phyloP scores from a whole-genome alignment of 2,888 invertebrate genomes.

The Baronia brevicornis region DNA sequence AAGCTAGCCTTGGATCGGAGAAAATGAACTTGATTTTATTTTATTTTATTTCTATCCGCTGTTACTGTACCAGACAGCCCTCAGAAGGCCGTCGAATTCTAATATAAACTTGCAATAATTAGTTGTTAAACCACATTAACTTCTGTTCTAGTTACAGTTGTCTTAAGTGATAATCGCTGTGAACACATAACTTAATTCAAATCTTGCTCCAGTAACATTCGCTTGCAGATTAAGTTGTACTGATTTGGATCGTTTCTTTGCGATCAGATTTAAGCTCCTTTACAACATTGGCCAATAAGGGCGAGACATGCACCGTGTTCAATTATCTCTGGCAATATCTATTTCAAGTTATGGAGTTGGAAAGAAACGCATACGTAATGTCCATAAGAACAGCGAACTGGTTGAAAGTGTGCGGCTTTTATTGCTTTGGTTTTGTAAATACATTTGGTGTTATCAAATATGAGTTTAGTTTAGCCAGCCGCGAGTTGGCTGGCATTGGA shows the following conservation, averaged over 20 bases:
- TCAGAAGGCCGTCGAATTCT: no score
- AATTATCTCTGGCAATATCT: slow-evolving; percentile 14
- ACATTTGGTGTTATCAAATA: no score
- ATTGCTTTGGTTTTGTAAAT: no score
- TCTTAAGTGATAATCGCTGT: slow-evolving; percentile 17
- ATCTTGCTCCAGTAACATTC: slow-evolving; percentile 29
- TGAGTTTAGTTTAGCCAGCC: no score
- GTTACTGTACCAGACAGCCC: no score
- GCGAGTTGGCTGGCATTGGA: no score
- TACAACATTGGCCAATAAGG: slow-evolving; percentile 9
- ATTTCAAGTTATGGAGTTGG: slow-evolving; percentile 9
- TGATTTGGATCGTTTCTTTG: slow-evolving; percentile 40
- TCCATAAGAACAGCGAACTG: no score
- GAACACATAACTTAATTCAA: slow-evolving; percentile 22
- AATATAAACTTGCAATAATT: no score
- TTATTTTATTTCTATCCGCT: no score
- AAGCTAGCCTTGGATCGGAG: no score
- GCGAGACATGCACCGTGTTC: slow-evolving; percentile 10
- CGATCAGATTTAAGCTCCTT: slow-evolving; percentile 28
- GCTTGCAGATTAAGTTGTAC: slow-evolving; percentile 50
- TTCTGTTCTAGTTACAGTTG: background rate
- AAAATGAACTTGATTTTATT: no score
- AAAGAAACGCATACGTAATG: slow-evolving; percentile 6
- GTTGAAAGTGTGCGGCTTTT: no score
- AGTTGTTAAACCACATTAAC: background rate